These are phyloP conservation scores for Cheilosia variabilis DNA, from an alignment of 2,888 invertebrate genomes.

Conservation along the genomic window DNA sequence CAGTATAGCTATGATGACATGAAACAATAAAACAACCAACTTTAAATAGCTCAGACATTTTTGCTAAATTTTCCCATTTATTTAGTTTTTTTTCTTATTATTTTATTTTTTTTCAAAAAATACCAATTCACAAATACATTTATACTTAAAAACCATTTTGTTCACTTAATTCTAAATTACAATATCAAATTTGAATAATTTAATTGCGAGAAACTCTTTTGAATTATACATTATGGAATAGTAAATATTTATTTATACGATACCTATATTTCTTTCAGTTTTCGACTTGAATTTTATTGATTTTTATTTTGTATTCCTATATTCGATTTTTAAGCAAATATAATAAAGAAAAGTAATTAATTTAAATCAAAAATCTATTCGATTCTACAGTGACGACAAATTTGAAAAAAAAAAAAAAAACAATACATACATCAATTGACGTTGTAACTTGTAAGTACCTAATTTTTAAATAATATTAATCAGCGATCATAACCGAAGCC, in stretches of 20 bases:
- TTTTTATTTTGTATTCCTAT: constrained; percentile 26
- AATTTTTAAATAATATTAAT: constrained; percentile 4
- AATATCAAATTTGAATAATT: constrained; percentile 48
- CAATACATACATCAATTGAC: constrained; percentile 22
- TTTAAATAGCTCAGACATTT: constrained; percentile 13
- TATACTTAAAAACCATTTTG: constrained; percentile 41
- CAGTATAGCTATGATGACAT: not conserved
- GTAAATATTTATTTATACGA: not conserved
- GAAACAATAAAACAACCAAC: constrained; percentile 2
- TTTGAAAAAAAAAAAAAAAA: not conserved
- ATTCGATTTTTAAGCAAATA: constrained; percentile 55
- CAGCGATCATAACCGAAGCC: not conserved
- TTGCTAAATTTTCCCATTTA: constrained; percentile 22
- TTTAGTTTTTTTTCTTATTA: constrained; percentile 12
- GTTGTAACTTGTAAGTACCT: not conserved
- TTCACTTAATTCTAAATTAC: constrained; percentile 54
- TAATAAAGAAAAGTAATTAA: not conserved
- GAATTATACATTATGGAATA: constrained; percentile 39
- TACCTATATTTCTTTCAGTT: constrained; percentile 5
- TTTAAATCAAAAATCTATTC: constrained; percentile 30
- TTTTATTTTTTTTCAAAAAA: constrained; percentile 24
- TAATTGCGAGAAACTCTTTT: constrained; percentile 26
- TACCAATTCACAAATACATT: constrained; percentile 45
- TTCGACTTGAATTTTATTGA: constrained; percentile 23
- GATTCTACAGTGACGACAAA: constrained; percentile 22